Evolutionary conservation across 1,140 invertebrate genomes (phyloP).

Genomic region (Diorhabda sublineata): DNA sequence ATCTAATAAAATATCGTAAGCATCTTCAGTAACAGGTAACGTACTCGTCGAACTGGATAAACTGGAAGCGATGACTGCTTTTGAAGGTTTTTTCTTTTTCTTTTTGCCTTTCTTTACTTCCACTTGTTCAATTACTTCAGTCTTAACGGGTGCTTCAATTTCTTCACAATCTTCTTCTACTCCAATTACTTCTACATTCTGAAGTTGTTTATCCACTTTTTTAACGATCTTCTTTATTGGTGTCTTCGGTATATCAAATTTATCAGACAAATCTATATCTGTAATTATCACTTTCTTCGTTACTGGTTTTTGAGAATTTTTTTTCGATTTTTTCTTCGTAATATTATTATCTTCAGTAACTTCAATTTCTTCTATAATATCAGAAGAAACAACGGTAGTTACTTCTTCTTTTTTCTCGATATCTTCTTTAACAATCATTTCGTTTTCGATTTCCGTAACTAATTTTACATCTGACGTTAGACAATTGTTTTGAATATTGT

Average conservation of each 20-base stretch:
- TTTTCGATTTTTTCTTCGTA: constrained; percentile 36
- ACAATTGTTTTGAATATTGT: constrained; percentile 8
- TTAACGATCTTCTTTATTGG: constrained; percentile 19
- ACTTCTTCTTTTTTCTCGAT: not conserved
- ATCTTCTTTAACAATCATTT: constrained; percentile 22
- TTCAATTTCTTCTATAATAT: constrained; percentile 7
- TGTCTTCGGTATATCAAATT: constrained; percentile 21
- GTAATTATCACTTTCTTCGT: constrained; percentile 41
- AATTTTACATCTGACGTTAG: constrained; percentile 16
- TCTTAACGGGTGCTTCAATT: not conserved
- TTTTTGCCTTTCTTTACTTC: constrained; percentile 37
- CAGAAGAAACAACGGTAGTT: not conserved
- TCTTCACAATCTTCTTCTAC: not conserved
- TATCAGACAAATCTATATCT: constrained; percentile 32
- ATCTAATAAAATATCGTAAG: constrained; percentile 40
- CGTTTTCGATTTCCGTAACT: constrained; percentile 30
- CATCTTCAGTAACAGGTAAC: constrained; percentile 24
- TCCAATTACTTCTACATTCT: constrained; percentile 7
- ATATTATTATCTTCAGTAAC: constrained; percentile 10
- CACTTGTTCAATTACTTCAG: constrained; percentile 7
- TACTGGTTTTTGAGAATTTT: constrained; percentile 25
- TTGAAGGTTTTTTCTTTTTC: constrained; percentile 38
- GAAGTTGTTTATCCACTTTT: constrained; percentile 14
- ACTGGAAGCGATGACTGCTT: constrained; percentile 11
- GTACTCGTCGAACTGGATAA: constrained; percentile 21